Evolutionary conservation across 2,797 vertebrate genomes (phyloP).

Genomic region (Tiaroga cobitis): DNA sequence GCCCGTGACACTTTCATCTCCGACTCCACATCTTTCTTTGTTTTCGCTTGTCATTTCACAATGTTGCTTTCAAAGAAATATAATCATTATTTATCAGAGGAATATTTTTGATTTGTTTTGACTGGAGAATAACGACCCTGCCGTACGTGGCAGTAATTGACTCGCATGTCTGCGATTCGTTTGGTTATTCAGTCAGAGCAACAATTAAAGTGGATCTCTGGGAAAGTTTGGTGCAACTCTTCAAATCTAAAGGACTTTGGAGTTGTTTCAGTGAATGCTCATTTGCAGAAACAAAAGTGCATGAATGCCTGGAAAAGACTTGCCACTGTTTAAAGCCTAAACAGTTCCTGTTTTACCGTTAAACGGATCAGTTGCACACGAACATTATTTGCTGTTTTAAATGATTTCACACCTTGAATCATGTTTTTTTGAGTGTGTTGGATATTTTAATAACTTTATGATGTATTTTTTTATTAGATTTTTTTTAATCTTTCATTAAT

Average conservation of each 20-base stretch:
- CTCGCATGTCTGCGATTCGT: background rate
- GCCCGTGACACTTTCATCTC: slow-evolving; percentile 74
- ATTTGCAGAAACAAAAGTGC: background rate
- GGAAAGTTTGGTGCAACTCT: slow-evolving; percentile 24
- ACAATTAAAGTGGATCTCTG: background rate
- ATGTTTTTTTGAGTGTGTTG: no score
- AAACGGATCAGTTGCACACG: background rate
- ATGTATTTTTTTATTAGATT: no score
- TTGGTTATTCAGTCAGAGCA: background rate
- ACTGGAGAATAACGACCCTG: slow-evolving; percentile 63
- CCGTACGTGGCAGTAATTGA: slow-evolving; percentile 60
- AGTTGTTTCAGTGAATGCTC: background rate
- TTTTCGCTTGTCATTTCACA: slow-evolving; percentile 61
- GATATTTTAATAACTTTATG: no score
- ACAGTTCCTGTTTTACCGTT: background rate
- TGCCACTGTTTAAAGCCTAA: no score
- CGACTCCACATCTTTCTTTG: slow-evolving; percentile 60
- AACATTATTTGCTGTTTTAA: no score
- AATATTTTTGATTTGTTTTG: slow-evolving; percentile 54
- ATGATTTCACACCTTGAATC: background rate
- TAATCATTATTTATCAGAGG: slow-evolving; percentile 57
- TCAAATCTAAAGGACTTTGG: background rate
- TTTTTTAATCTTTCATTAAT: no score
- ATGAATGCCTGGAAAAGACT: background rate
- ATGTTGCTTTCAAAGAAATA: slow-evolving; percentile 62